These are phyloP conservation scores for Junonia oenone DNA, from an alignment of 2,888 invertebrate genomes.

Conservation along the genomic window DNA sequence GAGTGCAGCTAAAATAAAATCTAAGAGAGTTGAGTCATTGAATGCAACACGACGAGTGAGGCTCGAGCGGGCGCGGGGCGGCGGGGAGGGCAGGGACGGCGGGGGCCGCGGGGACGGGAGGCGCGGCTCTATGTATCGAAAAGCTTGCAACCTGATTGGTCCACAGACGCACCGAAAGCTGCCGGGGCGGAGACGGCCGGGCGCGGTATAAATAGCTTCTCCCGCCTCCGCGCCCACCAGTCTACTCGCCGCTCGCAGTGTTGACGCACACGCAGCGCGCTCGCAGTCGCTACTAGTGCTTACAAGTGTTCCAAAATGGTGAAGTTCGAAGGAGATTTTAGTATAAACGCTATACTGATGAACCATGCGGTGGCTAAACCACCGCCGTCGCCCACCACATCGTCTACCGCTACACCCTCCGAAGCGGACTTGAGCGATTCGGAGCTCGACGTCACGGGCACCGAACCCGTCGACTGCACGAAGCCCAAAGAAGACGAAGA, in stretches of 20 bases:
- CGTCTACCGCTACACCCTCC: constrained; percentile 60
- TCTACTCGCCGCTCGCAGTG: constrained; percentile 60
- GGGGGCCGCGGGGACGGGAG: constrained; percentile 41
- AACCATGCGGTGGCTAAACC: constrained; percentile 66
- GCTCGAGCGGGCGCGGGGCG: constrained; percentile 19
- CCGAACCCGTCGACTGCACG: constrained; percentile 85
- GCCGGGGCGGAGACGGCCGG: constrained; percentile 47
- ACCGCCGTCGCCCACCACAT: constrained; percentile 62
- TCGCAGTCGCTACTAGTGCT: constrained; percentile 33
- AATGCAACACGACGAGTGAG: constrained; percentile 31
- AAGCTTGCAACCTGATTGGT: constrained; percentile 60
- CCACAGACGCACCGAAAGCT: constrained; percentile 38
- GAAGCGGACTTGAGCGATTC: constrained; percentile 80
- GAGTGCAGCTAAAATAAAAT: constrained; percentile 19
- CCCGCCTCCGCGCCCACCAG: constrained; percentile 71
- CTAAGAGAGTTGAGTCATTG: constrained; percentile 29
- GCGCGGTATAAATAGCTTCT: constrained; percentile 53
- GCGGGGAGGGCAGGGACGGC: constrained; percentile 15
- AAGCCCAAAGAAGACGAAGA: constrained; percentile 66
- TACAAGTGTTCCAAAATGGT: constrained; percentile 65
- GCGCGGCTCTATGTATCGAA: constrained; percentile 60
- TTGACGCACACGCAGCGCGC: constrained; percentile 49
- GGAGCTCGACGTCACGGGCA: constrained; percentile 88
- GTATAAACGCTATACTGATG: constrained; percentile 88
- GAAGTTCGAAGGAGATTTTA: constrained; percentile 85